Percentiles rank a stretch among this genome's conserved stretches.
phyloP scores from a whole-genome alignment of 2,888 invertebrate species.

The Eupelmus urozonus region DNA sequence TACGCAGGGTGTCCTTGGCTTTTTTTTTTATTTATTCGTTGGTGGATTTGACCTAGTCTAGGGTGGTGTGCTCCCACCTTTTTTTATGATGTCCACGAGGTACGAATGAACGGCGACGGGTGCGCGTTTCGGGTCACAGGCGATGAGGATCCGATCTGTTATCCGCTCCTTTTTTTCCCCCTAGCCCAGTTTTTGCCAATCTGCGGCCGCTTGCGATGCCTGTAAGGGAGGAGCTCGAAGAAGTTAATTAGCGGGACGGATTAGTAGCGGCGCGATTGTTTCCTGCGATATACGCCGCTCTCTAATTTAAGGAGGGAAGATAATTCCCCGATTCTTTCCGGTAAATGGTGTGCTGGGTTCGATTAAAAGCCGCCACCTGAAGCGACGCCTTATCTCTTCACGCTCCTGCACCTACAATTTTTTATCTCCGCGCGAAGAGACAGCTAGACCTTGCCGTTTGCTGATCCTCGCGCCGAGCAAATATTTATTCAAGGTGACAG shows the following conservation, averaged over 20 bases:
- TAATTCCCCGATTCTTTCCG: too few species aligned
- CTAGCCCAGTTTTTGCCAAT: neutral
- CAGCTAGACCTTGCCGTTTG: too few species aligned
- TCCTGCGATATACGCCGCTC: too few species aligned
- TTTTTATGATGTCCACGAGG: neutral
- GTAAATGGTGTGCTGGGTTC: too few species aligned
- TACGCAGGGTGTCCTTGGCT: neutral
- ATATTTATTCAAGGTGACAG: conserved; percentile 1
- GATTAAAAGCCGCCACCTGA: too few species aligned
- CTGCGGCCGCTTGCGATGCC: neutral
- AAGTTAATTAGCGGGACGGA: conserved; percentile 23
- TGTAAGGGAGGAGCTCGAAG: conserved; percentile 7
- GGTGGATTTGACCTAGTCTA: neutral
- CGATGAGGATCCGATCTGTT: neutral
- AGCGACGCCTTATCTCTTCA: too few species aligned
- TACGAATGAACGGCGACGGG: too few species aligned
- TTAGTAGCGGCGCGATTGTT: conserved; percentile 15
- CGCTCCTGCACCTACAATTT: too few species aligned
- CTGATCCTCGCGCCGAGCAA: neutral
- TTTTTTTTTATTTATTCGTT: neutral
- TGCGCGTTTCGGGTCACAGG: neutral
- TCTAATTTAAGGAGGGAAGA: too few species aligned
- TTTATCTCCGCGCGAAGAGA: too few species aligned
- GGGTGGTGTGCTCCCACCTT: too few species aligned
- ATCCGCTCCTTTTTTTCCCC: neutral